Evolutionary conservation across 2,888 invertebrate species (phyloP).

Genomic region (Augiades crinisus): DNA sequence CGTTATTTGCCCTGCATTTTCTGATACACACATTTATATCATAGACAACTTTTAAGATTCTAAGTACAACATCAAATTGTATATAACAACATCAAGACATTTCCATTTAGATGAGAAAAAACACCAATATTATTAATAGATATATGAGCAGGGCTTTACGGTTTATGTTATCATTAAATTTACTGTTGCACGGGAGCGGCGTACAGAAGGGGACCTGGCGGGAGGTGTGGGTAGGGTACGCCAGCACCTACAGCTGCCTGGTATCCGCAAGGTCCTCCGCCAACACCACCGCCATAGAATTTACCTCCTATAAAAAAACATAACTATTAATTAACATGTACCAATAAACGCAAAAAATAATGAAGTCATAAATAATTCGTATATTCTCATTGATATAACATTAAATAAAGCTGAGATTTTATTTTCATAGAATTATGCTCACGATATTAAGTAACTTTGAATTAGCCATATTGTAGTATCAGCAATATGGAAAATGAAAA

Average conservation of each 20-base stretch:
- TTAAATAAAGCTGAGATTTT: too few species aligned
- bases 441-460: too few species aligned
- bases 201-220: slow-evolving; percentile 80
- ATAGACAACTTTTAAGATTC: slow-evolving; percentile 44
- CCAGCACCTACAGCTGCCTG: slow-evolving; percentile 84
- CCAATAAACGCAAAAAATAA: too few species aligned
- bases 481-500: too few species aligned
- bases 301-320: slow-evolving; percentile 83
- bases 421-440: too few species aligned
- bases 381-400: too few species aligned
- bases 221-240: slow-evolving; percentile 83
- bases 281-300: slow-evolving; percentile 87
- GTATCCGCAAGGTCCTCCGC: slow-evolving; percentile 83
- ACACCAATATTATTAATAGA: slow-evolving; percentile 17
- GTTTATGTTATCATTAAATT: slow-evolving; percentile 43
- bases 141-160: slow-evolving; percentile 12
- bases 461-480: too few species aligned
- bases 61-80: slow-evolving; percentile 45
- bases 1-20: slow-evolving; percentile 40
- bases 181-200: slow-evolving; percentile 89
- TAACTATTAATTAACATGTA: too few species aligned
- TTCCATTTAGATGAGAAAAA: slow-evolving; percentile 21
- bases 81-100: slow-evolving; percentile 28
- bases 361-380: too few species aligned
- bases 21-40: slow-evolving; percentile 28